A percentile compares a stretch with the other conserved stretches of the same genome.
Conservation (phyloP, 2,113 vertebrate species). For the Australoheros scitulus region DNA sequence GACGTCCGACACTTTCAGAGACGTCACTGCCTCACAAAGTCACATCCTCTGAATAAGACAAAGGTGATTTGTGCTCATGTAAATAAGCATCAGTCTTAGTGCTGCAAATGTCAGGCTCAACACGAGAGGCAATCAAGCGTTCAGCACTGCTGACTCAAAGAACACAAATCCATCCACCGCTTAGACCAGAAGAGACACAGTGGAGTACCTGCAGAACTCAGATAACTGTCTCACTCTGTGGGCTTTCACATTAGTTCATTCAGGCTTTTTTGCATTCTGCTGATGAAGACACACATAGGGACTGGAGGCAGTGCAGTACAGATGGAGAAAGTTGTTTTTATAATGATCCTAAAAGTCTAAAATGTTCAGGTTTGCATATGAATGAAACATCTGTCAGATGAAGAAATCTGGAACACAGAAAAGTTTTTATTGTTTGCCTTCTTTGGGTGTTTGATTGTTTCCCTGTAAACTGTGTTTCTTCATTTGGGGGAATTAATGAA, state of each 20-base stretch:
- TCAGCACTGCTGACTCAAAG: constrained; percentile 34
- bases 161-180: constrained; percentile 22
- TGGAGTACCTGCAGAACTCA: constrained; percentile 1
- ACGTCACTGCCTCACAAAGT: not conserved
- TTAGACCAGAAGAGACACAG: not conserved
- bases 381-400: no score
- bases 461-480: not conserved
- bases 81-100: constrained; percentile 37
- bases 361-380: not conserved
- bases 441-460: not conserved
- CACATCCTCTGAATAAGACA: constrained; percentile 13
- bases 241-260: not conserved
- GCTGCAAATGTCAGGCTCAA: constrained; percentile 39
- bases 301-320: not conserved
- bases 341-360: not conserved
- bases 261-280: not conserved
- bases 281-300: not conserved
- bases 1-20: not conserved
- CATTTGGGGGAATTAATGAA: not conserved
- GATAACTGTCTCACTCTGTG: not conserved
- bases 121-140: constrained; percentile 6
- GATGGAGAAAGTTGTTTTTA: not conserved
- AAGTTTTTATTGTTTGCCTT: not conserved
- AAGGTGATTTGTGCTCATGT: constrained; percentile 17
- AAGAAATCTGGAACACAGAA: not conserved